Conservation (phyloP, 53 echinoderm and acorn worm genomes). For the Echinarachnius parma region DNA sequence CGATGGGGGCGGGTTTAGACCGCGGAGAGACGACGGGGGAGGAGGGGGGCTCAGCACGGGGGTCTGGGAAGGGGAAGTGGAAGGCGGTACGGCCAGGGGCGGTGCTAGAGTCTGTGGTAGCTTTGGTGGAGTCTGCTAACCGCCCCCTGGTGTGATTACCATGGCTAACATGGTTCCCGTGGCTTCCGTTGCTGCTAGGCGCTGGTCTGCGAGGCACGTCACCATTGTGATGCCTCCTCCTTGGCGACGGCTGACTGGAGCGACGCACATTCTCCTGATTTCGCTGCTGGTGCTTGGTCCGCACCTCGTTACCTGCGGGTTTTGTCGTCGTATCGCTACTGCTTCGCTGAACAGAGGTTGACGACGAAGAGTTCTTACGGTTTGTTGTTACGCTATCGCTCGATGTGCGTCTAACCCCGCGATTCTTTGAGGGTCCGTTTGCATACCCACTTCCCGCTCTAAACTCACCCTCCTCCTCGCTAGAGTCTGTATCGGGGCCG, state of each 20-base stretch:
- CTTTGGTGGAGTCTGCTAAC: conserved; percentile 14
- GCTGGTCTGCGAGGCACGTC: conserved; percentile 15
- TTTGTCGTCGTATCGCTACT: conserved; percentile 36
- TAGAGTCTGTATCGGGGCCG: conserved; percentile 79
- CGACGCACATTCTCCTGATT: conserved; percentile 21
- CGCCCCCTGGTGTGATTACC: conserved; percentile 22
- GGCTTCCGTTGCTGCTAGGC: too few species aligned
- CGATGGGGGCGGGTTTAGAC: background rate
- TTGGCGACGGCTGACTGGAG: conserved; percentile 26
- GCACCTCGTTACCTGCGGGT: conserved; percentile 30
- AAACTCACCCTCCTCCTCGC: conserved; percentile 67
- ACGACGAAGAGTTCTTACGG: conserved; percentile 28
- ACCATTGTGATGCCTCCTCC: conserved; percentile 31
- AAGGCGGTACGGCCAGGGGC: conserved; percentile 33
- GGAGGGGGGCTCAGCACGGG: conserved; percentile 33
- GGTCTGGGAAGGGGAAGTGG: conserved; percentile 36
- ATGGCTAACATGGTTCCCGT: too few species aligned
- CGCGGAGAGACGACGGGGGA: conserved; percentile 25
- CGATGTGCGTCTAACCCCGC: conserved; percentile 65
- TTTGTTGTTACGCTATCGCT: conserved; percentile 67
- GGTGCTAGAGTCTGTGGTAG: background rate
- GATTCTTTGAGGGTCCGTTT: conserved; percentile 44
- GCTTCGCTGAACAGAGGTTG: conserved; percentile 20
- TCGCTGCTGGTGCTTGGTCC: conserved; percentile 19
- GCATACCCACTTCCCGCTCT: conserved; percentile 41